Conservation (phyloP, 2,113 vertebrate species). For the Trochalopteron elliotii region DNA sequence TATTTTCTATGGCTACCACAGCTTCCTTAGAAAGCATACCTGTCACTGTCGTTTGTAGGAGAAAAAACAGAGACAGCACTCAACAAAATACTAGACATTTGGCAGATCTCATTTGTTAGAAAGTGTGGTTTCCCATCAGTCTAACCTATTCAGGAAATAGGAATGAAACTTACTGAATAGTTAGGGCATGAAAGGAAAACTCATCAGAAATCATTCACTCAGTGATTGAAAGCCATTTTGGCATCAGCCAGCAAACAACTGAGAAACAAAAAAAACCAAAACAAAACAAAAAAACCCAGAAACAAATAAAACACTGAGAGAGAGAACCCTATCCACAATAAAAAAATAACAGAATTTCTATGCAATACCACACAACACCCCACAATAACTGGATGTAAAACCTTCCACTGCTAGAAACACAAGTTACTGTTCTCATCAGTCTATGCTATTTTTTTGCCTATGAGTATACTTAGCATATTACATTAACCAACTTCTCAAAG, state of each 20-base stretch:
- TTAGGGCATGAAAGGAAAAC: neutral
- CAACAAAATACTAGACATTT: neutral
- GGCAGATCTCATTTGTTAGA: neutral
- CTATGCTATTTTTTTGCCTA: neutral
- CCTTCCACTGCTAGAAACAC: neutral
- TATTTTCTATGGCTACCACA: neutral
- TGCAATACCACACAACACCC: neutral
- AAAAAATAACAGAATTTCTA: neutral
- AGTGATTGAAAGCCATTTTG: neutral
- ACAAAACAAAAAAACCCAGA: neutral
- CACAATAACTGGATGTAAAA: neutral
- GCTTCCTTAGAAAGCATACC: neutral
- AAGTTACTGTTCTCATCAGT: neutral
- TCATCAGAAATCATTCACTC: neutral
- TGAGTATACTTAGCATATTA: neutral
- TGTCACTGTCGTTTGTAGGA: neutral
- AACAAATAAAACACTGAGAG: neutral
- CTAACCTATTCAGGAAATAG: neutral
- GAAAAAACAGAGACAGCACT: neutral
- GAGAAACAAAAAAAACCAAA: neutral
- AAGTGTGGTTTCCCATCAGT: neutral
- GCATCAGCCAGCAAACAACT: neutral
- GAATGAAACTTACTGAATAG: neutral
- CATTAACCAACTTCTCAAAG: neutral
- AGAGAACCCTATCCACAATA: neutral